A percentile compares a stretch with the other conserved stretches of the same genome.
These are phyloP conservation scores for Lutjanus erythropterus DNA, from an alignment of 2,113 vertebrate species.

Conservation along the genomic window DNA sequence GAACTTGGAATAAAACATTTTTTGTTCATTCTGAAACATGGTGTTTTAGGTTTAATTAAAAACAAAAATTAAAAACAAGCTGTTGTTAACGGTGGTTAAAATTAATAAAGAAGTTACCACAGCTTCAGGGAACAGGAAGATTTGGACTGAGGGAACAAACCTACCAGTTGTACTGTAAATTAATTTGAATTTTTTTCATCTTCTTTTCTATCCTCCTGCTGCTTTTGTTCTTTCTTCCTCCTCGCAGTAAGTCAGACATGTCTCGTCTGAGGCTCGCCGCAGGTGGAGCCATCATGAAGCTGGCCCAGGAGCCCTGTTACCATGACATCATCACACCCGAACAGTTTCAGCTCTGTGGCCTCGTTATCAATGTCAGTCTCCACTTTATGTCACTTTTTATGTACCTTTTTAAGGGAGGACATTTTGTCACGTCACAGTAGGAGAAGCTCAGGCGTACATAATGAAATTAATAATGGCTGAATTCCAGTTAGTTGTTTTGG, in stretches of 20 bases:
- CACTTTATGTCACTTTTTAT: neutral
- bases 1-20: neutral
- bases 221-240: neutral
- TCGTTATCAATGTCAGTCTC: slow-evolving; percentile 96
- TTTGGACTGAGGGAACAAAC: neutral
- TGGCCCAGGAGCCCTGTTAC: slow-evolving; percentile 99
- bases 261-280: slow-evolving; percentile 97
- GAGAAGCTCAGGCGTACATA: neutral
- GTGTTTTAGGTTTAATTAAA: no score
- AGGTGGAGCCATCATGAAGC: slow-evolving; percentile 98
- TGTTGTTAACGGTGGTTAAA: no score
- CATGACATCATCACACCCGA: slow-evolving; percentile 99
- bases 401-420: neutral
- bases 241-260: slow-evolving; percentile 97
- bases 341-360: slow-evolving; percentile 98
- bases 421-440: neutral
- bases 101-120: neutral
- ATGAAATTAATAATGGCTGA: neutral
- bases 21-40: neutral
- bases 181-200: neutral
- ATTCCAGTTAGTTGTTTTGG: neutral
- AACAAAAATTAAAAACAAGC: no score
- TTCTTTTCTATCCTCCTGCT: neutral
- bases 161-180: no score
- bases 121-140: neutral